A percentile compares a stretch with the other conserved stretches of the same genome.
phyloP scores from a whole-genome alignment of 2,113 vertebrate genomes.

The Sebastes fasciatus region DNA sequence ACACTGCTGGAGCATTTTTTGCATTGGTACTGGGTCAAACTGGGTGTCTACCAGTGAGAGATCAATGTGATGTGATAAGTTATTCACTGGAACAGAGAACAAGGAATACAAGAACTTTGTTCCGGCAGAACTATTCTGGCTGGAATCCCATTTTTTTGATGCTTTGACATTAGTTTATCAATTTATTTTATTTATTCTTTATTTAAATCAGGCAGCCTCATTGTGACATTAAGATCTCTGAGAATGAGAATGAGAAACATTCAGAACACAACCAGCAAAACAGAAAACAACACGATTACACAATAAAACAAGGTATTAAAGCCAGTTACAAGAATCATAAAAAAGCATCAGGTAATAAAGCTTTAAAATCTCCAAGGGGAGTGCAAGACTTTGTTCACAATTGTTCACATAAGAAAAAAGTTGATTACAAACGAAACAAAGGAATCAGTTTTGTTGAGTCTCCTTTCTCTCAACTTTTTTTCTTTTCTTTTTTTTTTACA shows the following conservation, averaged over 20 bases:
- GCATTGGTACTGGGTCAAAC: slow-evolving; percentile 62
- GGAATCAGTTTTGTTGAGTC: background rate
- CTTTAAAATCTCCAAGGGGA: no score
- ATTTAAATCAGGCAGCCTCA: no score
- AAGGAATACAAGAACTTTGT: slow-evolving; percentile 35
- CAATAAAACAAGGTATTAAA: no score
- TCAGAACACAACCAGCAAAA: no score
- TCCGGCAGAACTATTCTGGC: background rate
- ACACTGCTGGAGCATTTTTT: slow-evolving; percentile 45
- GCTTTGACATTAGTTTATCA: slow-evolving; percentile 15
- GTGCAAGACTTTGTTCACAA: no score
- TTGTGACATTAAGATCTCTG: no score
- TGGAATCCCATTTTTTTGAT: background rate
- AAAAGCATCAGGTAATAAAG: no score
- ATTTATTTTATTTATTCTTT: background rate
- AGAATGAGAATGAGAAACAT: no score
- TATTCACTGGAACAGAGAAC: slow-evolving; percentile 65
- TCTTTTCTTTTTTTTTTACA: background rate
- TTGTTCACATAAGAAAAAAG: slow-evolving; percentile 4
- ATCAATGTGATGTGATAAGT: slow-evolving; percentile 72
- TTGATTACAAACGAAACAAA: background rate
- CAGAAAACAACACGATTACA: no score
- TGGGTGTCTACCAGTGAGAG: slow-evolving; percentile 47
- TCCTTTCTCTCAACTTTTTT: background rate
- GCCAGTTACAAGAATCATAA: no score